These are phyloP conservation scores for Planiliza haematocheilus DNA, from an alignment of 2,113 vertebrate genomes.

Conservation along the genomic window DNA sequence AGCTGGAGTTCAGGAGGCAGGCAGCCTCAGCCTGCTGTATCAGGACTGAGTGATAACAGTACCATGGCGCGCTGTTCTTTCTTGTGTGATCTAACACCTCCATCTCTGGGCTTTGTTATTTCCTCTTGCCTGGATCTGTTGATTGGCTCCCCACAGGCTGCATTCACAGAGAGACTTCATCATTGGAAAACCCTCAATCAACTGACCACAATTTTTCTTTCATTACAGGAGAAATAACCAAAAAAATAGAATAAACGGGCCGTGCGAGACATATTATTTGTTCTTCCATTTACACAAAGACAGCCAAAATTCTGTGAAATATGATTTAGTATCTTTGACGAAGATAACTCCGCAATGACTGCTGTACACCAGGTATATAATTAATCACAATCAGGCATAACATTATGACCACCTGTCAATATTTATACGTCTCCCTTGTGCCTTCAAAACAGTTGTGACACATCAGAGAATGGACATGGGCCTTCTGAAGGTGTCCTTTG, in stretches of 20 bases:
- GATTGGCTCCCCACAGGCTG: slow-evolving; percentile 71
- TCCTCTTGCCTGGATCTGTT: slow-evolving; percentile 70
- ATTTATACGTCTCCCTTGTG: no score
- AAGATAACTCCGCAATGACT: slow-evolving; percentile 22
- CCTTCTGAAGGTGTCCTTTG: no score
- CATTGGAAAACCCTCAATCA: slow-evolving; percentile 25
- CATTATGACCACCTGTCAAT: no score
- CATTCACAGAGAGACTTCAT: slow-evolving; percentile 30
- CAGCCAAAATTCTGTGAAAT: neutral
- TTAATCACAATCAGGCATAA: no score
- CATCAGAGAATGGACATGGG: no score
- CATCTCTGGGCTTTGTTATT: slow-evolving; percentile 64
- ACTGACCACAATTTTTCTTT: slow-evolving; percentile 25
- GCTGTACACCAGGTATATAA: neutral
- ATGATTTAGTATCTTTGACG: slow-evolving; percentile 6
- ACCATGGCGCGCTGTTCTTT: slow-evolving; percentile 34
- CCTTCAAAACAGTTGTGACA: no score
- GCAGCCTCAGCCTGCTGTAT: slow-evolving; percentile 25
- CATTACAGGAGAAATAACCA: slow-evolving; percentile 8
- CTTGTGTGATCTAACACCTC: slow-evolving; percentile 59
- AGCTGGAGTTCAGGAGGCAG: slow-evolving; percentile 35
- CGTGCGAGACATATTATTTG: neutral
- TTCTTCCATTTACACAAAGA: slow-evolving; percentile 2
- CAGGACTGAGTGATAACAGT: slow-evolving; percentile 39
- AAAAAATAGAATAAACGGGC: neutral